phyloP scores from a whole-genome alignment of 1,140 invertebrate species.

The Paraescarpia echinospica region DNA sequence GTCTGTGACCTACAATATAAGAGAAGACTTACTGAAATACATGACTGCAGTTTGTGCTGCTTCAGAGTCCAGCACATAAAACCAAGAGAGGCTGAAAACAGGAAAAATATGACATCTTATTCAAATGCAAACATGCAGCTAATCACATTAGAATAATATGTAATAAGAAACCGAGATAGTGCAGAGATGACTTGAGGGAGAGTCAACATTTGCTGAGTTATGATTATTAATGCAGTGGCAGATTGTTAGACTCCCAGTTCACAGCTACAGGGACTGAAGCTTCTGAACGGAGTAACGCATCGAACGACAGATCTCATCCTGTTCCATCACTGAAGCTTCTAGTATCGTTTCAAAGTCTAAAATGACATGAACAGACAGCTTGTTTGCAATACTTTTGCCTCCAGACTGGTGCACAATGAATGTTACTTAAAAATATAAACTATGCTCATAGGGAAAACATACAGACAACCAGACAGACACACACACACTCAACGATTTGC shows the following conservation, averaged over 20 bases:
- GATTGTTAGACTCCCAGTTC: neutral
- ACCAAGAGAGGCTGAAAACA: conserved; percentile 70
- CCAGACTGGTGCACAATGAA: too few relatives aligned
- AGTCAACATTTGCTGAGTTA: neutral
- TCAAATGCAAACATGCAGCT: neutral
- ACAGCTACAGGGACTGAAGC: too few relatives aligned
- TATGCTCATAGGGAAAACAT: too few relatives aligned
- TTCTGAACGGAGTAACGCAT: too few relatives aligned
- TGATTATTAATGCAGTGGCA: neutral
- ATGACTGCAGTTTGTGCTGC: conserved; percentile 70
- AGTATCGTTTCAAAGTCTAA: too few relatives aligned
- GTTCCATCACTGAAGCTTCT: too few relatives aligned
- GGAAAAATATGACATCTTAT: neutral
- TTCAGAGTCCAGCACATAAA: conserved; percentile 92
- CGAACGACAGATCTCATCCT: too few relatives aligned
- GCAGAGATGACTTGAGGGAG: neutral
- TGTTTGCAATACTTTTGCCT: too few relatives aligned
- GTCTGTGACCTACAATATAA: neutral
- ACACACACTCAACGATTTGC: too few relatives aligned
- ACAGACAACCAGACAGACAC: too few relatives aligned
- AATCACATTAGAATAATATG: neutral
- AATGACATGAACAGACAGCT: too few relatives aligned
- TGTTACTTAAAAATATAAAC: too few relatives aligned
- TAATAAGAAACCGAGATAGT: neutral
- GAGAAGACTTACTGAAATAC: conserved; percentile 68